These are phyloP conservation scores for Microcaecilia unicolor DNA, from an alignment of 2,797 vertebrate species.

Conservation along the genomic window DNA sequence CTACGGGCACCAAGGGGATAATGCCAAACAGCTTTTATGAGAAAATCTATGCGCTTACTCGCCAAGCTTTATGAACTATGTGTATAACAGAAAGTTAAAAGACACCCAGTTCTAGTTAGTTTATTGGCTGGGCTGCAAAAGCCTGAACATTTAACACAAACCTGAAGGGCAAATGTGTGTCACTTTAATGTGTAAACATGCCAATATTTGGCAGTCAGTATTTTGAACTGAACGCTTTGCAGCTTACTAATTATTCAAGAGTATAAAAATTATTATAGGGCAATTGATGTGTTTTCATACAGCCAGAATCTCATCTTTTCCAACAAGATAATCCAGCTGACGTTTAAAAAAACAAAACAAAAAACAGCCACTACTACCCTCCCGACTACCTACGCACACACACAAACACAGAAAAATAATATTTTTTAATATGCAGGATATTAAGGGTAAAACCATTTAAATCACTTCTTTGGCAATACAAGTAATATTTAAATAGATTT, in stretches of 20 bases:
- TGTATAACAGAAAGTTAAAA: no score
- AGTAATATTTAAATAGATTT: conserved; percentile 73
- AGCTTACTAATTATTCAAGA: background rate
- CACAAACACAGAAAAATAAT: background rate
- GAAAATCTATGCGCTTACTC: no score
- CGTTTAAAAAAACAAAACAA: conserved; percentile 17
- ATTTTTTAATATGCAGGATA: conserved; percentile 25
- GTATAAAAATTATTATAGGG: no score
- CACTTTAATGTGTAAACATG: conserved; percentile 1
- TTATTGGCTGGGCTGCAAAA: no score
- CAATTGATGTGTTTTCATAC: no score
- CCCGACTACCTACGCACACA: no score
- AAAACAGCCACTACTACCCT: conserved; percentile 18
- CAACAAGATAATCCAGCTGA: conserved; percentile 13
- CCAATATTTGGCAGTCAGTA: conserved; percentile 9
- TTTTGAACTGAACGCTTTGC: conserved; percentile 1
- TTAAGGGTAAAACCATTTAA: conserved; percentile 57
- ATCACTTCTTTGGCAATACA: conserved; percentile 61
- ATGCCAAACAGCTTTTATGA: no score
- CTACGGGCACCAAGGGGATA: no score
- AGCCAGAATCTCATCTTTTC: no score
- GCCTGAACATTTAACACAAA: conserved; percentile 4
- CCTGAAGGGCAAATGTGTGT: background rate
- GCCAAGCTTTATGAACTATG: no score
- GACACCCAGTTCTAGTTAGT: no score